Conservation (phyloP, 2,113 vertebrate species). For the Podocnemis expansa region DNA sequence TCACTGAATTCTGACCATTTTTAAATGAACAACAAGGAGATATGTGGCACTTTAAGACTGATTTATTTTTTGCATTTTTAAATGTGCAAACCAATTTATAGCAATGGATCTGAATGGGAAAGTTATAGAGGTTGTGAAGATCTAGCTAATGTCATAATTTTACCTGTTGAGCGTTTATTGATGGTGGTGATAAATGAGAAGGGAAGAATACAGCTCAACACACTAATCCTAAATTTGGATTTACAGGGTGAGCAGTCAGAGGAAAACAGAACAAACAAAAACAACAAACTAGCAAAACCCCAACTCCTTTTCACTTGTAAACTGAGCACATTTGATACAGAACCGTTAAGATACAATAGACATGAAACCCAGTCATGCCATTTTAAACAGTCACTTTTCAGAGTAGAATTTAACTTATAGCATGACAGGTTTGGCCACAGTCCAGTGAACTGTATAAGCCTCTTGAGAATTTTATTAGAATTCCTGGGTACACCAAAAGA, state of each 20-base stretch:
- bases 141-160: background rate
- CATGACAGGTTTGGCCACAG: slow-evolving; percentile 39
- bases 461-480: background rate
- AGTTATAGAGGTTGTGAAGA: background rate
- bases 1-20: rapidly evolving
- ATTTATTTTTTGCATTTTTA: too few species aligned
- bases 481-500: background rate
- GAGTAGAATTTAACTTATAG: background rate
- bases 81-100: background rate
- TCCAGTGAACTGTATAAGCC: background rate
- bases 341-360: background rate
- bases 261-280: background rate
- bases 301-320: background rate
- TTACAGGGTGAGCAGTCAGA: background rate
- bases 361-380: background rate
- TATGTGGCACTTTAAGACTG: too few species aligned
- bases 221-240: rapidly evolving
- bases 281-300: background rate
- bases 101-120: background rate
- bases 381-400: slow-evolving; percentile 8
- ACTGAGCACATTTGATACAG: background rate
- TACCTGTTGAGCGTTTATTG: background rate
- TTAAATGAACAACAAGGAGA: too few species aligned
- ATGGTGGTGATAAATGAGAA: background rate
- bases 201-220: rapidly evolving